Conservation (phyloP, 2,113 vertebrate genomes). For the Chloropsis hardwickii region DNA sequence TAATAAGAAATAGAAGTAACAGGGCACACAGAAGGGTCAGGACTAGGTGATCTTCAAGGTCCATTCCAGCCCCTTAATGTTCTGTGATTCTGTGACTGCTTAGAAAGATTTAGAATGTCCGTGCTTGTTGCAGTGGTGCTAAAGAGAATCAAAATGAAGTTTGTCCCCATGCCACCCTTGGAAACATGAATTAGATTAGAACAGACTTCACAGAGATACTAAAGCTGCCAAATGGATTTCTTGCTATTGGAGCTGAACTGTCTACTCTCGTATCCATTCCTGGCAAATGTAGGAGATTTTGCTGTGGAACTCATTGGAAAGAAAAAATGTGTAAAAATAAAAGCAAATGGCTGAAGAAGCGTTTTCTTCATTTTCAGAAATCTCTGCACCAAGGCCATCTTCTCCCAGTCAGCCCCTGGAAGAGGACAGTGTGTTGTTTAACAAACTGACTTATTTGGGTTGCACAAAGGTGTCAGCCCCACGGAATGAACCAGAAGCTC, state of each 20-base stretch:
- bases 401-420: slow-evolving; percentile 72
- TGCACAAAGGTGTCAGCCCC: slow-evolving; percentile 93
- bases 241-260: not conserved
- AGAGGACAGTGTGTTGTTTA: slow-evolving; percentile 95
- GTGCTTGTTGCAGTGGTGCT: not conserved
- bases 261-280: not conserved
- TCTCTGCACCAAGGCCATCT: slow-evolving; percentile 41
- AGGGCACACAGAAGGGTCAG: not conserved
- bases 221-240: not conserved
- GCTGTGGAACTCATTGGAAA: not conserved
- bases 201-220: not conserved
- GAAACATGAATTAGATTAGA: not conserved
- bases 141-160: not conserved
- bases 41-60: not conserved
- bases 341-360: not conserved
- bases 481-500: slow-evolving; percentile 88
- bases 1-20: not conserved
- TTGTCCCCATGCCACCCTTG: not conserved
- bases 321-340: not conserved
- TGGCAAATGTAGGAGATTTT: not conserved
- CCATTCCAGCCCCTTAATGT: not conserved
- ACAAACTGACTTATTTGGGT: slow-evolving; percentile 92
- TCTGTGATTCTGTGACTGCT: not conserved
- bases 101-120: not conserved
- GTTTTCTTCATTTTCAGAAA: slow-evolving; percentile 54